These are phyloP conservation scores for Plebejus melissa DNA, from an alignment of 2,888 invertebrate genomes.

Conservation along the genomic window DNA sequence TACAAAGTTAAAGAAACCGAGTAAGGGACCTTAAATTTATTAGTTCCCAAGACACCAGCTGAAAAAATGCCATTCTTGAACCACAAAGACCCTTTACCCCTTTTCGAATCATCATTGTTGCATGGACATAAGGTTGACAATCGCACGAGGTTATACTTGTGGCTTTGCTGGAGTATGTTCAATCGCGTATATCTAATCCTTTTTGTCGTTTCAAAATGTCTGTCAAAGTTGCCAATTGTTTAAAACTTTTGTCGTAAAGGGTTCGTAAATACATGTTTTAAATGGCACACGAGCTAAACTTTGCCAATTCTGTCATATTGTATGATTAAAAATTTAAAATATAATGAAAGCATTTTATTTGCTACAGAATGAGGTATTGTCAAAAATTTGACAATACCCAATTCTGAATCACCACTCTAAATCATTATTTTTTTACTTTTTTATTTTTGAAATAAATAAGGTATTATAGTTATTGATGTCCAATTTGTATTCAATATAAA, in stretches of 20 bases:
- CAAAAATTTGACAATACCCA: too few species aligned
- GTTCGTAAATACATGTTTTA: slow-evolving; percentile 41
- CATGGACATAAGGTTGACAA: slow-evolving; percentile 41
- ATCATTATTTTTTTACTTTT: too few species aligned
- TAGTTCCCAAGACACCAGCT: slow-evolving; percentile 42
- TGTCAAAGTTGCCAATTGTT: slow-evolving; percentile 74
- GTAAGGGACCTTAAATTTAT: slow-evolving; percentile 22
- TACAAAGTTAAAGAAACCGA: slow-evolving; percentile 24
- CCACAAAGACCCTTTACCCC: neutral
- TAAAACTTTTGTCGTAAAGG: slow-evolving; percentile 59
- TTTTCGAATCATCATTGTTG: slow-evolving; percentile 34
- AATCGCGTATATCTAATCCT: slow-evolving; percentile 55
- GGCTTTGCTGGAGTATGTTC: slow-evolving; percentile 33
- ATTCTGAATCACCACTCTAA: too few species aligned
- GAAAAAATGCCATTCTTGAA: slow-evolving; percentile 53
- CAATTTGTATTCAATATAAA: too few species aligned
- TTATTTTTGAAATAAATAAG: too few species aligned
- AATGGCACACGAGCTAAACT: slow-evolving; percentile 51
- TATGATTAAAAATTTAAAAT: neutral
- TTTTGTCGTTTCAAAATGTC: slow-evolving; percentile 63
- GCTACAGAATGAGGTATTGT: too few species aligned
- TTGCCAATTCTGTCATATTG: slow-evolving; percentile 58
- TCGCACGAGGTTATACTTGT: slow-evolving; percentile 36
- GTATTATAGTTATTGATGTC: too few species aligned
- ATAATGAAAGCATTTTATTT: too few species aligned